These are phyloP conservation scores for Chaetodon auriga DNA, from an alignment of 2,113 vertebrate species.

Conservation along the genomic window DNA sequence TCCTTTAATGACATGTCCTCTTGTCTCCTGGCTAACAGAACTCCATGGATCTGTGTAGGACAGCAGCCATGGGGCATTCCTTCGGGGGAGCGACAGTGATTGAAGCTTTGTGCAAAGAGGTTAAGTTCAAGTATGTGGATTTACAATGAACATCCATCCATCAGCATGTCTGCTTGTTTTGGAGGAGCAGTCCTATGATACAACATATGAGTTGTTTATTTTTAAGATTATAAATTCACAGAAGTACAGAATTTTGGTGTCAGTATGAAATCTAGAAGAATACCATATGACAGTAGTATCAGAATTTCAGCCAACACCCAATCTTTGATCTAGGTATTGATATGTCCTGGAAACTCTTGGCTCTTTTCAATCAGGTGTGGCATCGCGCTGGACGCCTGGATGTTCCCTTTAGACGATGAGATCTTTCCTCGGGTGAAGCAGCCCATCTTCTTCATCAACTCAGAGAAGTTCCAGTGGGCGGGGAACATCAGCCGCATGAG, in stretches of 20 bases:
- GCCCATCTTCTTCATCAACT: conserved; percentile 96
- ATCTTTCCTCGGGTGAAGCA: conserved; percentile 87
- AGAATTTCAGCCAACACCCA: not conserved
- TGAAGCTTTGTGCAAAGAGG: conserved; percentile 91
- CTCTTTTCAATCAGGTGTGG: conserved; percentile 86
- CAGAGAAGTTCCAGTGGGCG: conserved; percentile 92
- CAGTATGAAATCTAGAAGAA: no score
- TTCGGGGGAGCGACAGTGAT: conserved; percentile 95
- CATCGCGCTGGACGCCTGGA: conserved; percentile 93
- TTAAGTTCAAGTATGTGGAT: conserved; percentile 90
- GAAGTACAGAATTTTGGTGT: not conserved
- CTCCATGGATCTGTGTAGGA: conserved; percentile 89
- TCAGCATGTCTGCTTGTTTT: not conserved
- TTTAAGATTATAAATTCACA: not conserved
- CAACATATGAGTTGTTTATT: no score
- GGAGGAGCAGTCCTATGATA: not conserved
- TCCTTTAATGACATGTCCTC: not conserved
- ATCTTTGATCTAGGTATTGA: not conserved
- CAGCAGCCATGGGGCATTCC: conserved; percentile 93
- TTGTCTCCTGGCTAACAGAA: conserved; percentile 81
- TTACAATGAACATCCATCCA: not conserved
- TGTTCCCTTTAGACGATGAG: conserved; percentile 90
- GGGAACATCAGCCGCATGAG: conserved; percentile 89
- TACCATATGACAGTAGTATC: not conserved
- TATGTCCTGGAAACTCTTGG: not conserved